Evolutionary conservation across 2,113 vertebrate genomes (phyloP).

Genomic region (Cyprinodon tularosa): DNA sequence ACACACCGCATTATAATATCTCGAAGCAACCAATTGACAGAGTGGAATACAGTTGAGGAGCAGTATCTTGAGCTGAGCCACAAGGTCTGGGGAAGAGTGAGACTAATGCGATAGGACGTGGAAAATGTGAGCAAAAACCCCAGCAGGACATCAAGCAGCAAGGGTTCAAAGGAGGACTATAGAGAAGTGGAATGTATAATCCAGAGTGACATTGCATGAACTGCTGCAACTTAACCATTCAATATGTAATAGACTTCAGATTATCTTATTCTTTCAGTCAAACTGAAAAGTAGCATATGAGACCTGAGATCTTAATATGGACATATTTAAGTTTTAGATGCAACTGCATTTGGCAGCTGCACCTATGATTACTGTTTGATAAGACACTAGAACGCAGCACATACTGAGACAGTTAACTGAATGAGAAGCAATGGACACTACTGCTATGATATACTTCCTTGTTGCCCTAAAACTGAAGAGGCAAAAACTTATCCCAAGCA

Average conservation of each 20-base stretch:
- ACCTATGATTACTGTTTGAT: neutral
- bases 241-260: slow-evolving; percentile 47
- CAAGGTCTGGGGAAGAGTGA: slow-evolving; percentile 72
- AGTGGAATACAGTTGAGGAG: slow-evolving; percentile 38
- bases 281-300: slow-evolving; percentile 14
- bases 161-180: slow-evolving; percentile 56
- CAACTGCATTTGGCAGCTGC: slow-evolving; percentile 2
- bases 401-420: slow-evolving; percentile 2
- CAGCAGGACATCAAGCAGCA: slow-evolving; percentile 61
- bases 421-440: neutral
- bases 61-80: slow-evolving; percentile 49
- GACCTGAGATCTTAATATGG: slow-evolving; percentile 21
- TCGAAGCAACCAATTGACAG: slow-evolving; percentile 24
- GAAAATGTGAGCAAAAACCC: slow-evolving; percentile 76
- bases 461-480: neutral
- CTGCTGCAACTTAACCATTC: slow-evolving; percentile 70
- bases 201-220: slow-evolving; percentile 69
- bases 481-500: neutral
- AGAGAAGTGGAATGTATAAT: slow-evolving; percentile 62
- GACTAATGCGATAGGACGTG: slow-evolving; percentile 74
- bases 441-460: neutral
- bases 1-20: slow-evolving; percentile 51
- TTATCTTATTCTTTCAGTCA: slow-evolving; percentile 43
- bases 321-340: neutral
- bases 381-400: neutral